Base-by-base conservation (phyloP, 2,888 invertebrate species). In the Acrobasis consociella region DNA sequence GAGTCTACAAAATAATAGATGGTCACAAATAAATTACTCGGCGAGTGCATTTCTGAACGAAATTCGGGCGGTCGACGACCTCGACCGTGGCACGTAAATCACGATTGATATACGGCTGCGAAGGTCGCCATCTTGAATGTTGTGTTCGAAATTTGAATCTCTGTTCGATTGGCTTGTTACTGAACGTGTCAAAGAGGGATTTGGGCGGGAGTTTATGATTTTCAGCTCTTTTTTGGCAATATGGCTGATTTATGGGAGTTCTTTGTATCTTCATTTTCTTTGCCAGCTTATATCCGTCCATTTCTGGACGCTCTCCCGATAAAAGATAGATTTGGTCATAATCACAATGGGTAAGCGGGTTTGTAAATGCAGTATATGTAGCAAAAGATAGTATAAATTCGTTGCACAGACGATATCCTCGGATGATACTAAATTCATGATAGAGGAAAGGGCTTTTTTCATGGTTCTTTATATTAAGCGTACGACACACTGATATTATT, bases 1-100 rank as follows among this genome's bases (percentile, higher is more conserved):
- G 88, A 88, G 90, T 91, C 90, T 91, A 90, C 91, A 90, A 90
- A 91, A 91, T 91, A 92, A 92, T 92, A 91, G 91, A 91, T 91
- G 91, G 90, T 90, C 89, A 89, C 89, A 91, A 89, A 91, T 92
- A 91, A 92, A 91, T 92, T 90, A 91, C 87, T 82, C 81, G 81
- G 79, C 81, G 86, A 89, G 89, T 91, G 91, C 91, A 92, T 90
- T 90, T 89, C 89, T 86, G 86, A 87, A 89, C 87, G 88, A 90
- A 90, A 91, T 90, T 89, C 89, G 89, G 89, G 82, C 87, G 87
- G 89, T 86, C 91, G 89, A 83, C 85, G 91, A 91, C 91, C 88
- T 86, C 89, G 89, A 82, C 87, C 87, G 85, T 86, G 87, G 85
- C 82, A 87, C 82, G 89, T 91, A 89, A 90, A 90, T 91, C 90